Conservation (phyloP, 2,888 invertebrate genomes). For the Epiblema foenella region DNA sequence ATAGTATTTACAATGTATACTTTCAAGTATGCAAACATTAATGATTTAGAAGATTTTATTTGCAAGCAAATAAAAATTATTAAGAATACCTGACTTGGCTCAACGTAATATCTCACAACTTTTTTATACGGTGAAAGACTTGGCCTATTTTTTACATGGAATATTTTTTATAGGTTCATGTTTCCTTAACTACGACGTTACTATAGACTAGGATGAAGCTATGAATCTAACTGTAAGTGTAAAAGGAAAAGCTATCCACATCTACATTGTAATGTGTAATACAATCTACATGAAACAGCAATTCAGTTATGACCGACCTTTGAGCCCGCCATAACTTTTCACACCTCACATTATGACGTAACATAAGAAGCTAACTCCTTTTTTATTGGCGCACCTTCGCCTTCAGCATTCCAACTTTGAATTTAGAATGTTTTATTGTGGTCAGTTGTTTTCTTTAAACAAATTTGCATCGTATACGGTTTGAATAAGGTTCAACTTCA, state of each 20-base stretch:
- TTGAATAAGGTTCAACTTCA: slow-evolving; percentile 53
- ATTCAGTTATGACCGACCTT: slow-evolving; percentile 51
- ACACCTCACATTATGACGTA: slow-evolving; percentile 66
- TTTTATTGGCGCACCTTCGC: slow-evolving; percentile 83
- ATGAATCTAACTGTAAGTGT: not conserved
- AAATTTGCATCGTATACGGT: slow-evolving; percentile 50
- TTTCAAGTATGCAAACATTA: no score
- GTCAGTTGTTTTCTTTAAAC: slow-evolving; percentile 44
- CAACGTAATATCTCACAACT: no score
- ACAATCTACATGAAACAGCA: slow-evolving; percentile 19
- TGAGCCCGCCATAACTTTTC: slow-evolving; percentile 57
- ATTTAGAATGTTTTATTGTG: slow-evolving; percentile 78
- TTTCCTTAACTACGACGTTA: no score
- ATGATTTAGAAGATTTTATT: no score
- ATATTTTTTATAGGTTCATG: no score
- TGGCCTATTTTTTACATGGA: no score
- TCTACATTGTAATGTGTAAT: slow-evolving; percentile 22
- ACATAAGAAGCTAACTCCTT: slow-evolving; percentile 82
- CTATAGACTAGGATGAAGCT: no score
- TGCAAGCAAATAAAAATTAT: no score
- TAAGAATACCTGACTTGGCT: no score
- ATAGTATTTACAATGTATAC: no score
- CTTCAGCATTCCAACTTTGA: slow-evolving; percentile 81
- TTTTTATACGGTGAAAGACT: no score
- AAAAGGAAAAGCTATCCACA: not conserved